Conservation (phyloP, 2,113 vertebrate species). For the Entomyzon cyanotis region DNA sequence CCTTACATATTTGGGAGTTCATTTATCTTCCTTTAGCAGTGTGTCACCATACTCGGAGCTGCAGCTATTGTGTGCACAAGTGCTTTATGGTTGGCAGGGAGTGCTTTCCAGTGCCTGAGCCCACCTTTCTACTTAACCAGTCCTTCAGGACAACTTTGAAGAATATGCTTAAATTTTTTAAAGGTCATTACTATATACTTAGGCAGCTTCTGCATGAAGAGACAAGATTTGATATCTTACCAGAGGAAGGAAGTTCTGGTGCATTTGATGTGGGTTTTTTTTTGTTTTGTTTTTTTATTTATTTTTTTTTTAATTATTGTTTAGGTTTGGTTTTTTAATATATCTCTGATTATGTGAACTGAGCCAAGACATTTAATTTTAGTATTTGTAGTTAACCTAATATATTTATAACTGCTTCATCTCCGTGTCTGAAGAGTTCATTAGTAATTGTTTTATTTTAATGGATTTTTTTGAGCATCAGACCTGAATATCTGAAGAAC, state of each 20-base stretch:
- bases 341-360: neutral
- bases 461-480: neutral
- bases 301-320: neutral
- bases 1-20: slow-evolving; percentile 21
- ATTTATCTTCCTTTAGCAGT: slow-evolving; percentile 68
- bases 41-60: slow-evolving; percentile 53
- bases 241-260: neutral
- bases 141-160: neutral
- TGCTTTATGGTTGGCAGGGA: neutral
- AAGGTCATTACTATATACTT: neutral
- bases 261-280: rapidly evolving
- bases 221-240: neutral
- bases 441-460: neutral
- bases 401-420: neutral
- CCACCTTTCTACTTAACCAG: neutral
- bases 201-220: neutral
- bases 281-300: no score
- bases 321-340: rapidly evolving
- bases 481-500: neutral
- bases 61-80: neutral
- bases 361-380: neutral
- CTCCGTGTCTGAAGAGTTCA: neutral
- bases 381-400: neutral
- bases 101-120: slow-evolving; percentile 18
- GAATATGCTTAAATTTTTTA: neutral